Percentiles rank a stretch among this genome's conserved stretches.
Evolutionary conservation across 2,113 vertebrate species (phyloP).

Genomic region (Pelecanus crispus): DNA sequence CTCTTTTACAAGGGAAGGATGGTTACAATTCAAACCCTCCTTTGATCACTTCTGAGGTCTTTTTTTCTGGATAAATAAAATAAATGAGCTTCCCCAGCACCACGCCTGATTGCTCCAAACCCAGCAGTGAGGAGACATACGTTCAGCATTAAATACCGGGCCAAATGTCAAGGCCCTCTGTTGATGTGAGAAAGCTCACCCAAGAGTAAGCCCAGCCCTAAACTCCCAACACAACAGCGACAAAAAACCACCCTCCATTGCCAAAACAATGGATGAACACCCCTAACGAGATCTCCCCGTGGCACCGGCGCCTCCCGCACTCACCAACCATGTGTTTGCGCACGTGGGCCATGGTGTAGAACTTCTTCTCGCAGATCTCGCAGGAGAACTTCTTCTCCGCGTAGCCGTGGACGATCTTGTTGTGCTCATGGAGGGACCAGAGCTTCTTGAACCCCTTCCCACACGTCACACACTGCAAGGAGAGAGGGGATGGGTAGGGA

Average conservation of each 20-base stretch:
- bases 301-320: conserved; percentile 23
- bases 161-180: background rate
- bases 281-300: rapidly evolving
- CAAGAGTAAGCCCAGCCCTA: background rate
- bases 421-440: conserved; percentile 93
- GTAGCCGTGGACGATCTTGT: conserved; percentile 92
- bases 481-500: background rate
- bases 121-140: background rate
- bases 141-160: background rate
- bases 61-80: background rate
- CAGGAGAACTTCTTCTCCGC: conserved; percentile 95
- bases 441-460: conserved; percentile 97
- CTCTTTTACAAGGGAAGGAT: background rate
- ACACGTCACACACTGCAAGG: conserved; percentile 85
- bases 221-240: background rate
- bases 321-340: conserved; percentile 98
- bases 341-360: conserved; percentile 97
- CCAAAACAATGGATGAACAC: rapidly evolving
- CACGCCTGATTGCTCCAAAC: rapidly evolving
- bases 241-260: background rate
- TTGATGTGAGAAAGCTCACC: background rate
- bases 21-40: background rate
- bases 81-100: background rate
- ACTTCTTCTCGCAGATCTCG: conserved; percentile 96
- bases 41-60: background rate